phyloP scores from a whole-genome alignment of 1,140 invertebrate genomes.

The Macrobrachium rosenbergii region DNA sequence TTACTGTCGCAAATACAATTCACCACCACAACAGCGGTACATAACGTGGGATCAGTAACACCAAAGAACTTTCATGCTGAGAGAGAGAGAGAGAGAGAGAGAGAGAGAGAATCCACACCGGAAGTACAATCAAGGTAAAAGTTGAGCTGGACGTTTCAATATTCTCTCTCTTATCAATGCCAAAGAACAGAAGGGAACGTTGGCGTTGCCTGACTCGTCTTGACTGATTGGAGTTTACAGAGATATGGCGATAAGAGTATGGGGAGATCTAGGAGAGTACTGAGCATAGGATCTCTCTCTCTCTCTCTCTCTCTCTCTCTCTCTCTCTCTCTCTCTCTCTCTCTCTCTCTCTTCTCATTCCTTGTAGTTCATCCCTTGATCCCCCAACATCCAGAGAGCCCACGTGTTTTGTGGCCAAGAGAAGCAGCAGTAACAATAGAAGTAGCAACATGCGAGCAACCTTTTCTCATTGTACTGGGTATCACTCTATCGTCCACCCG shows the following conservation, averaged over 20 bases:
- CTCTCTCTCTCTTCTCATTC: not conserved
- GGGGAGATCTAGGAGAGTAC: too few species aligned
- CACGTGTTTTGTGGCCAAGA: too few species aligned
- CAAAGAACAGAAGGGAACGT: too few species aligned
- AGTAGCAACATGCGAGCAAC: too few species aligned
- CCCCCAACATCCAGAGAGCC: not conserved
- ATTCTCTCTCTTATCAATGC: constrained; percentile 8
- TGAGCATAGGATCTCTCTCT: not conserved
- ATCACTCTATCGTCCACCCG: too few species aligned
- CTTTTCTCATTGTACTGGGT: too few species aligned
- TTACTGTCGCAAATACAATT: too few species aligned
- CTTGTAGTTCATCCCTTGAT: not conserved
- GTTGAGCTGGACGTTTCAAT: not conserved
- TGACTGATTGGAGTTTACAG: not conserved
- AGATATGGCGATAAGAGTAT: too few species aligned
- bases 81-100: constrained; percentile 23
- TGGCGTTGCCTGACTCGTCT: not conserved
- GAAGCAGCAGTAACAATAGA: too few species aligned
- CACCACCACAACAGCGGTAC: too few species aligned
- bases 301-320: constrained; percentile 24
- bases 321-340: constrained; percentile 27
- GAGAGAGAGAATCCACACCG: not conserved
- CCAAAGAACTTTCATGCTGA: not conserved
- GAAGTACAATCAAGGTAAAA: constrained; percentile 5
- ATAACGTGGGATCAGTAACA: too few species aligned